Conservation (phyloP, 2,113 vertebrate species). For the Oncorhynchus masou region DNA sequence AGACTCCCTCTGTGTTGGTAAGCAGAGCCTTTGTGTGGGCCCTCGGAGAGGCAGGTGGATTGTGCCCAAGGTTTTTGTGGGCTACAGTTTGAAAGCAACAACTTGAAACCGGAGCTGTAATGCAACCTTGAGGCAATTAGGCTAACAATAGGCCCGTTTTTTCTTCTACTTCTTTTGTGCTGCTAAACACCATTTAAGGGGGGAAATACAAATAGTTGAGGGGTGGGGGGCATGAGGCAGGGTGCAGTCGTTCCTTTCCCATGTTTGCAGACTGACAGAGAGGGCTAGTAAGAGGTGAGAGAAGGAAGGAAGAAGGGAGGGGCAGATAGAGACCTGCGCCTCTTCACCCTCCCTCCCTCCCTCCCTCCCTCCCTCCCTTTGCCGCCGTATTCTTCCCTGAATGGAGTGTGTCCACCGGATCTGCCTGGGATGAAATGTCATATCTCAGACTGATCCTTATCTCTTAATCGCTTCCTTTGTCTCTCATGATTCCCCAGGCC, state of each 20-base stretch:
- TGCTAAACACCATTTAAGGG: conserved; percentile 66
- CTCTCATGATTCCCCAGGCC: conserved; percentile 87
- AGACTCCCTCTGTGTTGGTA: conserved; percentile 70
- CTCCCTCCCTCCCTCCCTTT: conserved; percentile 53
- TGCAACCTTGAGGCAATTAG: conserved; percentile 77
- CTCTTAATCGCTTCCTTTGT: conserved; percentile 98
- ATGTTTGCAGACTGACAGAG: conserved; percentile 62
- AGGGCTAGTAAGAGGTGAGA: conserved; percentile 15
- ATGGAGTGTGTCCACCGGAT: conserved; percentile 88
- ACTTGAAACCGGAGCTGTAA: conserved; percentile 76
- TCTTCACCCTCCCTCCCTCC: conserved; percentile 37
- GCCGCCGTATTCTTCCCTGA: conserved; percentile 76
- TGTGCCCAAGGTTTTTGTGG: conserved; percentile 54
- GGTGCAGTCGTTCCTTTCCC: conserved; percentile 40
- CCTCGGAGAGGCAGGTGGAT: conserved; percentile 73
- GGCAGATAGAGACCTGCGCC: conserved; percentile 19
- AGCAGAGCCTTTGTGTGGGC: conserved; percentile 61
- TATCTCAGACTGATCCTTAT: conserved; percentile 94
- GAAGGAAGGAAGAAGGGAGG: conserved; percentile 28
- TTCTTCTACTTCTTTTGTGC: conserved; percentile 68
- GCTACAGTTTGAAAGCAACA: conserved; percentile 65
- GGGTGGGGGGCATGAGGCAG: conserved; percentile 7
- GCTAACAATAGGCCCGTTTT: conserved; percentile 71
- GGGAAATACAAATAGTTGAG: conserved; percentile 42
- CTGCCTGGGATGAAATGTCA: conserved; percentile 96